A percentile compares a stretch with the other conserved stretches of the same genome.
Conservation (phyloP, 2,888 invertebrate genomes). For the Hetaerina titia region DNA sequence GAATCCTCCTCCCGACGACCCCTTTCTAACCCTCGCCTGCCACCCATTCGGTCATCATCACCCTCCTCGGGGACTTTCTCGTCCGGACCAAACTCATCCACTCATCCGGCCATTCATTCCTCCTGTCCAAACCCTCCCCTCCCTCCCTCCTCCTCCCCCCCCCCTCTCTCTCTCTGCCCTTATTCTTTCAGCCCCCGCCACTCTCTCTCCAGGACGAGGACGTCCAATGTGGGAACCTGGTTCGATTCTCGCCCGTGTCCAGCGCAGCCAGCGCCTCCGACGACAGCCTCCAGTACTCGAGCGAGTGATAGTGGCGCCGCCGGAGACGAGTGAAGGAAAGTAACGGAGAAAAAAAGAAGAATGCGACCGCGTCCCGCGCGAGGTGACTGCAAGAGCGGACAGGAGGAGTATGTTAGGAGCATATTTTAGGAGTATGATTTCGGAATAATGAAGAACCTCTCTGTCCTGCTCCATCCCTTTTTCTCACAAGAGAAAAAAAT, state of each 20-base stretch:
- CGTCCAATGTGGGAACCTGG: constrained; percentile 7
- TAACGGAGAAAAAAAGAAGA: background rate
- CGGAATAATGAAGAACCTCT: background rate
- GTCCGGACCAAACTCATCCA: constrained; percentile 26
- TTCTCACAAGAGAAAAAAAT: background rate
- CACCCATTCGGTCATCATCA: background rate
- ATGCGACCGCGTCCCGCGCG: background rate
- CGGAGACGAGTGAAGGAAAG: background rate
- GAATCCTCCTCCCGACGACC: background rate
- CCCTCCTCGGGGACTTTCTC: background rate
- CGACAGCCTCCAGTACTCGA: constrained; percentile 43
- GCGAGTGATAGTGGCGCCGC: background rate
- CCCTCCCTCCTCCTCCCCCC: background rate
- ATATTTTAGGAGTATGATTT: background rate
- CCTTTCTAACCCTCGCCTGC: background rate
- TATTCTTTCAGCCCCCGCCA: constrained; percentile 30
- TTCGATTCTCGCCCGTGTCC: constrained; percentile 46
- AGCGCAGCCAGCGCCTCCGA: constrained; percentile 43
- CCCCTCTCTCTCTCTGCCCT: background rate
- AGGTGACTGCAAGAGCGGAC: background rate
- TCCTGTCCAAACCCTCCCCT: background rate
- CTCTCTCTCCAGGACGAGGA: background rate
- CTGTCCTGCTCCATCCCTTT: background rate
- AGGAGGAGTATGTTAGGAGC: too few relatives aligned
- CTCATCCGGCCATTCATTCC: background rate